A percentile compares a stretch with the other conserved stretches of the same genome.
phyloP scores from a whole-genome alignment of 2,113 vertebrate genomes.

The Urocolius indicus region DNA sequence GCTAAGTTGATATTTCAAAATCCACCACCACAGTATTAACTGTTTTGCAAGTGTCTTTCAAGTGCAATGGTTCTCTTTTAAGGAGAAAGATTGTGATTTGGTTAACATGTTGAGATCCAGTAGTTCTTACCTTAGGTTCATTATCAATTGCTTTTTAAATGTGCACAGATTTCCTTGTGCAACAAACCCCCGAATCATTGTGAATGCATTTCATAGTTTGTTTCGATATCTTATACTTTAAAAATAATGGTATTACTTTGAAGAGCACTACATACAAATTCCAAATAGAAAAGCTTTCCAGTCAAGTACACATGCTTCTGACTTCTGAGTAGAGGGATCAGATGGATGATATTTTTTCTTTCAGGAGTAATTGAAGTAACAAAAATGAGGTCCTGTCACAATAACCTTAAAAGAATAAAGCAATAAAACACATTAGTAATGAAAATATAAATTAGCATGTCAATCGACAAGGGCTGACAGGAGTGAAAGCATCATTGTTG shows the following conservation, averaged over 20 bases:
- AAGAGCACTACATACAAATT: slow-evolving; percentile 40
- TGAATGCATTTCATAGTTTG: not conserved
- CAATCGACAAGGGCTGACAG: not conserved
- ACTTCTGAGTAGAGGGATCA: slow-evolving; percentile 22
- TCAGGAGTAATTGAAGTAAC: not conserved
- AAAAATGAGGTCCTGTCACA: slow-evolving; percentile 1
- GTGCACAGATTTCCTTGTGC: not conserved
- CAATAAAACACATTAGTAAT: not conserved
- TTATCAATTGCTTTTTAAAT: not conserved
- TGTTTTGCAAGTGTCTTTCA: not conserved
- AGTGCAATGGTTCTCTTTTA: not conserved
- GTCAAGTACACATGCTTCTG: not conserved
- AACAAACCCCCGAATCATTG: not conserved
- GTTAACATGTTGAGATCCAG: not conserved
- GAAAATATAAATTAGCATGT: not conserved
- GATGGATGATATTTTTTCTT: not conserved
- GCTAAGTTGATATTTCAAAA: not conserved
- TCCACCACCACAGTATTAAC: not conserved
- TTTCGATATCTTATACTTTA: not conserved
- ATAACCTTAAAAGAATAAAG: slow-evolving; percentile 14
- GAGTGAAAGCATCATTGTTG: not conserved
- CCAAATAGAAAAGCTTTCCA: slow-evolving; percentile 55
- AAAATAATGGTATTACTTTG: not conserved
- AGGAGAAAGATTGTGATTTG: not conserved
- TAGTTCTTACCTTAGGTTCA: not conserved